phyloP scores from a whole-genome alignment of 2,797 vertebrate species.

The Apogon hyalosoma region DNA sequence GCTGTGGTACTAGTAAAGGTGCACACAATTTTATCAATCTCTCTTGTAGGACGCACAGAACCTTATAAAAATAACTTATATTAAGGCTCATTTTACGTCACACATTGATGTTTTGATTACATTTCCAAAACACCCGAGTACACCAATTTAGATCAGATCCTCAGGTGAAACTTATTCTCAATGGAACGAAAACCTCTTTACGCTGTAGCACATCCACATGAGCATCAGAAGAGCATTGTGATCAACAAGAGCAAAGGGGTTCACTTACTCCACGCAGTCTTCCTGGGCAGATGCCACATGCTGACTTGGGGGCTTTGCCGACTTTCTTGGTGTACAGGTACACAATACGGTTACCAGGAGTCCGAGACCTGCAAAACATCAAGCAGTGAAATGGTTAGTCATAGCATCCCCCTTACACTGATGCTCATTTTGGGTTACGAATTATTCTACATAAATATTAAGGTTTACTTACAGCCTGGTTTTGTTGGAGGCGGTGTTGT shows the following conservation, averaged over 20 bases:
- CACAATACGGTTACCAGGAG: slow-evolving; percentile 97
- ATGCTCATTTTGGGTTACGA: too few species aligned
- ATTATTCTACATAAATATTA: too few species aligned
- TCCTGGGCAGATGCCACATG: slow-evolving; percentile 96
- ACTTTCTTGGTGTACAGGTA: slow-evolving; percentile 99
- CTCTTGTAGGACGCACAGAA: too few species aligned
- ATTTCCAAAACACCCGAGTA: too few species aligned
- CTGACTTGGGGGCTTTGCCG: slow-evolving; percentile 97
- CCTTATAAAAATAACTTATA: too few species aligned
- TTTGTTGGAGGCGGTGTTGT: slow-evolving; percentile 99
- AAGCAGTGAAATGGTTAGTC: too few species aligned
- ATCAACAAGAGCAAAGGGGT: fast-evolving
- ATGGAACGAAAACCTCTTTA: not conserved
- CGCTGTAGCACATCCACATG: fast-evolving
- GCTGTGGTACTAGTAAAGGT: too few species aligned
- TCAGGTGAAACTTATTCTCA: too few species aligned
- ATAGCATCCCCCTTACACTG: slow-evolving; percentile 52
- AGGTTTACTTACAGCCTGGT: slow-evolving; percentile 92
- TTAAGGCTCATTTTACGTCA: too few species aligned
- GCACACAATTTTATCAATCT: too few species aligned
- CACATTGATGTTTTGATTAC: too few species aligned
- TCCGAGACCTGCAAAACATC: slow-evolving; percentile 89
- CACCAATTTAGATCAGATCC: too few species aligned
- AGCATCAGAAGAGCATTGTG: not conserved
- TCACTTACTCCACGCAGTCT: slow-evolving; percentile 95